Base-by-base conservation (phyloP, 2,888 invertebrate genomes). In the Polyommatus icarus region DNA sequence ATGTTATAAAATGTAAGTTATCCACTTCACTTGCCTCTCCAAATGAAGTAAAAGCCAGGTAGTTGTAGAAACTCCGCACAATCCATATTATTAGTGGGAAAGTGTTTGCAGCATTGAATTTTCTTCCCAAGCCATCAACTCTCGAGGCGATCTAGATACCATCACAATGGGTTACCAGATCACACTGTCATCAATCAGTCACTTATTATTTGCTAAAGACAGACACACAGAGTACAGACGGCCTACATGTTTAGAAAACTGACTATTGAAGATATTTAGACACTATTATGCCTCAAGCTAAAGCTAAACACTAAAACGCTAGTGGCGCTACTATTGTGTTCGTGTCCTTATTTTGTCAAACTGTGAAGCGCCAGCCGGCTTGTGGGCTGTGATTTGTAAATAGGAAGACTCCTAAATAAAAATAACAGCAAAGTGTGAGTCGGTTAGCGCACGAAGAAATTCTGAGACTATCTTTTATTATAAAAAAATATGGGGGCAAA, bases 131-230 rank as follows among this genome's bases (percentile, higher is more conserved):
- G 67, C 29, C 3, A 61, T 24, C 20, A 29, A 32, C 67, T 67
- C 67, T 67, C 15, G 6, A 29, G 67, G 67, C 67, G 29, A 67
- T 32, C 67, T 32, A 67, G 32, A 67, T 29, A 67, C 32, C 15
- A 18, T 67, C 29, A 67, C 67, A 67, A 67, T 67, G 67, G 29
- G 67, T 32, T 67, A 67, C 67, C 67, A 67, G 67, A 67, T 29
- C 18, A 67, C 29, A 67, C 29, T 15, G 67, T 12, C 67, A 15
- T 67, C 67, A 32, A 29, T 29, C 67, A 67, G 29, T 67, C 67
- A 29, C 67, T 67, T 32, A 67, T 67, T 24, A 61, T 20, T 20
- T 15, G 54, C 18, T 61, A 24, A 24, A 61, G 8, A 54, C 54
- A 54, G 54, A 18, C 54, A 4, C 18, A 54, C 10, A 46, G 10